Base-by-base conservation (phyloP, 2,888 invertebrate genomes). In the Cephus sareptanus region DNA sequence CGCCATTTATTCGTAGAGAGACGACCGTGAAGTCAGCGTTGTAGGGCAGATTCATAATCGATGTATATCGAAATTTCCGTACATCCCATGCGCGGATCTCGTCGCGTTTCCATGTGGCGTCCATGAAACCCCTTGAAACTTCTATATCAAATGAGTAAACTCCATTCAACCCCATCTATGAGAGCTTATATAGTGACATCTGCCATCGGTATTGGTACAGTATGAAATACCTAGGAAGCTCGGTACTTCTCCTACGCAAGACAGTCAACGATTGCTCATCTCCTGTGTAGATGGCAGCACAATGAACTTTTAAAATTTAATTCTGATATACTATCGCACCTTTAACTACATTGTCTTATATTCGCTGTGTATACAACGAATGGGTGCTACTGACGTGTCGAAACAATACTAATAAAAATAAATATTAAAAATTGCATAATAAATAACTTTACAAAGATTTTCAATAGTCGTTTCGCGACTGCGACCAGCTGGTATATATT, bases 1-100 rank as follows among this genome's bases (percentile, higher is more conserved):
- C 84, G 83, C 88, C 88, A 87, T 83, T 85, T 13, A 34, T 30
- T 23, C 35, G 31, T 71, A 71, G 71, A 31, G 13, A 71, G 31
- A 30, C 30, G 31, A n/a, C 13, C 71, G 11, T 30, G 71, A 71
- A 71, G 71, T 71, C 34, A 34, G 31, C 71, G 11, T 23, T n/a
- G 13, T 56, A 56, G 71, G 31, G 30, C 71, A 34, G 30, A 71
- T 30, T 30, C 31, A 71, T 71, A 71, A 71, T 71, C 71, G 71
- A 71, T 71, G 34, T 34, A 71, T 34, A 71, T 71, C 71, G 71
- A 71, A 34, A 34, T 71, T 31, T 11, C 30, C 23, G 23, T 56
- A 23, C 4, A 56, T 23, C 4, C 40, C 40, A 6, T 56, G 9
- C 40, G 40, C 23, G 23, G 15, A 15, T 37, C 23, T 0, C 23